A percentile compares a stretch with the other conserved stretches of the same genome.
These are phyloP conservation scores for Micrastur ruficollis DNA, from an alignment of 2,797 vertebrate genomes.

Conservation along the genomic window DNA sequence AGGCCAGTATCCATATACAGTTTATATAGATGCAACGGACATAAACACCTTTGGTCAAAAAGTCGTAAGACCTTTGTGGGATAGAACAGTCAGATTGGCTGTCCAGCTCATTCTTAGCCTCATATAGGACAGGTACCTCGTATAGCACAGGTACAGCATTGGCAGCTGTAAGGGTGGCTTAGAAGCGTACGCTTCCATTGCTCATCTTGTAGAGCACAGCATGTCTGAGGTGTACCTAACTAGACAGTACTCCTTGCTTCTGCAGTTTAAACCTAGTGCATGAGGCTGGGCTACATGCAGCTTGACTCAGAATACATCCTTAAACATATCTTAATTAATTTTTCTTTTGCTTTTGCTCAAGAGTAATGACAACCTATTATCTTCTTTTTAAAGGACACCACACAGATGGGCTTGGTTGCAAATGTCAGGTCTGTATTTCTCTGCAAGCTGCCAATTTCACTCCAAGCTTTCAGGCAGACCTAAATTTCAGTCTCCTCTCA, in stretches of 20 bases:
- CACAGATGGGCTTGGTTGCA: background rate
- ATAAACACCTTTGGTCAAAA: background rate
- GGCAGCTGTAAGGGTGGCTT: background rate
- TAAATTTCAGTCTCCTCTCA: background rate
- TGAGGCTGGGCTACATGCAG: background rate
- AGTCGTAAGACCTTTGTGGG: background rate
- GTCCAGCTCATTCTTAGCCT: background rate
- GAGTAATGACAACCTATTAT: background rate
- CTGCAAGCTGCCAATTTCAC: background rate
- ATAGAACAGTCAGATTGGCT: background rate
- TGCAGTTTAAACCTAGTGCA: background rate
- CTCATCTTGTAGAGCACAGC: background rate
- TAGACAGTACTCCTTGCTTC: background rate
- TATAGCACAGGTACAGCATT: background rate
- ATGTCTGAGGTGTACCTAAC: background rate
- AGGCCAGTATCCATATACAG: background rate
- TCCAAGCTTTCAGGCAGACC: background rate
- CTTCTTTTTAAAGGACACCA: background rate
- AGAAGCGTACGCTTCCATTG: background rate
- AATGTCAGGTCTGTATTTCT: background rate
- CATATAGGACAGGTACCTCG: background rate
- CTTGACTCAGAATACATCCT: background rate
- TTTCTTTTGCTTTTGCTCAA: background rate
- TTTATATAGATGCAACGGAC: background rate
- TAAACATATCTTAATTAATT: background rate